These are phyloP conservation scores for Hemibagrus guttatus DNA, from an alignment of 2,797 vertebrate species.

Conservation along the genomic window DNA sequence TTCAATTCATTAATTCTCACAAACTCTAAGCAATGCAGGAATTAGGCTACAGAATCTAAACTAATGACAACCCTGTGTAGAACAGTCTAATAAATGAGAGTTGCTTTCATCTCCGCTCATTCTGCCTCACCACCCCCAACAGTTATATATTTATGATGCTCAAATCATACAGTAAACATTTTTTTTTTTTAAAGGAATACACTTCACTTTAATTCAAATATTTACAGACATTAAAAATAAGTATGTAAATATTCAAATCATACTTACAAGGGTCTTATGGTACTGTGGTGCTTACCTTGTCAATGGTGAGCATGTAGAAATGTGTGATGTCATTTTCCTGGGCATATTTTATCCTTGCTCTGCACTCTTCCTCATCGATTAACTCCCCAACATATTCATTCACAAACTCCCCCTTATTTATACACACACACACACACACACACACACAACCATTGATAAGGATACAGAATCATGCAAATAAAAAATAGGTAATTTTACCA, in stretches of 20 bases:
- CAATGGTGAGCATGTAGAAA: conserved; percentile 99
- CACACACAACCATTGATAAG: neutral
- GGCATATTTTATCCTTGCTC: conserved; percentile 88
- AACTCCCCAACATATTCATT: conserved; percentile 97
- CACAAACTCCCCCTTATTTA: conserved; percentile 90
- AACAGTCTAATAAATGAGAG: neutral
- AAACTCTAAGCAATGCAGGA: neutral
- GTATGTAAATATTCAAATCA: neutral
- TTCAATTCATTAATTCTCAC: neutral
- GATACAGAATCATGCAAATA: neutral
- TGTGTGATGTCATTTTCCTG: conserved; percentile 95
- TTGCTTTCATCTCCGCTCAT: neutral
- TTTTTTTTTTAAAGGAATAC: neutral
- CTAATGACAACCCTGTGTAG: neutral
- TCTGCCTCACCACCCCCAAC: neutral
- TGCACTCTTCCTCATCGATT: conserved; percentile 96
- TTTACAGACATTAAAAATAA: neutral
- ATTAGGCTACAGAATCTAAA: neutral
- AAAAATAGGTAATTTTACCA: neutral
- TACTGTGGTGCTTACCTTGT: conserved; percentile 81
- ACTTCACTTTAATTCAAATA: neutral
- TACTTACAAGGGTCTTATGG: too few species aligned
- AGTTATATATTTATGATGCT: neutral
- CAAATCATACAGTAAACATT: neutral
- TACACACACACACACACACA: neutral